A percentile compares a stretch with the other conserved stretches of the same genome.
Evolutionary conservation across 2,888 invertebrate genomes (phyloP).

Genomic region (Magallana nippona): DNA sequence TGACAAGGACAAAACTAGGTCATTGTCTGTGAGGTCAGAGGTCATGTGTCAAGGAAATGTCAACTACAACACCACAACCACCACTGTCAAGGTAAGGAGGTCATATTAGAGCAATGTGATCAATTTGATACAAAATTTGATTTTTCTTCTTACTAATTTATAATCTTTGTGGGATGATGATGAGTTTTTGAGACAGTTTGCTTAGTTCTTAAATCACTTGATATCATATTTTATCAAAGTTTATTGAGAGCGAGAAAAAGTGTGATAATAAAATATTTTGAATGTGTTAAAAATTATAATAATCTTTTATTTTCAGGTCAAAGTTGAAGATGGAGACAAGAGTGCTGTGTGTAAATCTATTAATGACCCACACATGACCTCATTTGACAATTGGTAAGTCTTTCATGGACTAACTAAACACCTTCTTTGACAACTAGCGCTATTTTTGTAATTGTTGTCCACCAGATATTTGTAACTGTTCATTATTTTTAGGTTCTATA

Average conservation of each 20-base stretch:
- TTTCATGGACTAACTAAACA: background rate
- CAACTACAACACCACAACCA: background rate
- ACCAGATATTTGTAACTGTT: background rate
- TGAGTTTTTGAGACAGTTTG: no score
- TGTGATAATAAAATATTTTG: background rate
- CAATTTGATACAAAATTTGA: no score
- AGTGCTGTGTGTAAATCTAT: constrained; percentile 63
- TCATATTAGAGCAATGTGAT: background rate
- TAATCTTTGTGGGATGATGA: no score
- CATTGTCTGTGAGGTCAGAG: constrained; percentile 8
- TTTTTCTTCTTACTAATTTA: no score
- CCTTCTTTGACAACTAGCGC: no score
- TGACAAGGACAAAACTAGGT: constrained; percentile 39
- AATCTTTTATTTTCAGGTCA: constrained; percentile 56
- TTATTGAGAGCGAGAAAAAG: no score
- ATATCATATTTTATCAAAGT: no score
- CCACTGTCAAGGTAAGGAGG: constrained; percentile 36
- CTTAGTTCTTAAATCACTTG: no score
- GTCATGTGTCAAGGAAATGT: constrained; percentile 34
- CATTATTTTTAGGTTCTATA: constrained; percentile 61
- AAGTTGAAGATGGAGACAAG: constrained; percentile 65
- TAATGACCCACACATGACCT: constrained; percentile 72
- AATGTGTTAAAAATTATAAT: background rate
- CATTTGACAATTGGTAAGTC: constrained; percentile 72
- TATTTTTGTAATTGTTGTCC: background rate